Conservation (phyloP, 2,797 vertebrate species). For the Cossypha polioptera region DNA sequence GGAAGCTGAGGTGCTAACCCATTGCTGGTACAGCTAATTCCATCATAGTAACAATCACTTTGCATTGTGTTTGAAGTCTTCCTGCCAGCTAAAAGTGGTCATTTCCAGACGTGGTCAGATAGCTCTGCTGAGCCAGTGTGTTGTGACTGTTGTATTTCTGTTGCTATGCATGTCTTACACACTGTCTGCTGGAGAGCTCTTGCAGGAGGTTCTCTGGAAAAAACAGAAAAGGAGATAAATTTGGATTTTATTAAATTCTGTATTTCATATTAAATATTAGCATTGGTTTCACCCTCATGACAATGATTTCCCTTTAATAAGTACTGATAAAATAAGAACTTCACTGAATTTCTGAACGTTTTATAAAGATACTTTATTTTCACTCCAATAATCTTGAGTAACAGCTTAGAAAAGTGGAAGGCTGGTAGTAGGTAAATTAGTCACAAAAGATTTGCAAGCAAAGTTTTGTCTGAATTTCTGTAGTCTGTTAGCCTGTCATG, state of each 20-base stretch:
- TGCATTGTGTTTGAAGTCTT: not conserved
- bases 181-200: not conserved
- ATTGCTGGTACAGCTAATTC: not conserved
- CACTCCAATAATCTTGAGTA: not conserved
- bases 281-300: not conserved
- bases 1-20: not conserved
- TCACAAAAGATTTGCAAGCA: not conserved
- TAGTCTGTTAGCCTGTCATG: not conserved
- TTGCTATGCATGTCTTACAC: not conserved
- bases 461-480: not conserved
- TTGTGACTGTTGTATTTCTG: slow-evolving; percentile 1
- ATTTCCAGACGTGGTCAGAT: not conserved
- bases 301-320: not conserved
- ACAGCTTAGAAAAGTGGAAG: not conserved
- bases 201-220: not conserved
- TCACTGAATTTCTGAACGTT: not conserved
- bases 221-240: not conserved
- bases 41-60: not conserved
- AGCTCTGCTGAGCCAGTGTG: not conserved
- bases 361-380: not conserved
- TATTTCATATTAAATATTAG: not conserved
- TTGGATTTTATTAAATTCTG: not conserved
- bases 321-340: not conserved
- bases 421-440: not conserved
- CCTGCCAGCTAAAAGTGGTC: not conserved